phyloP scores from a whole-genome alignment of 2,113 vertebrate genomes.

The Archocentrus centrarchus region DNA sequence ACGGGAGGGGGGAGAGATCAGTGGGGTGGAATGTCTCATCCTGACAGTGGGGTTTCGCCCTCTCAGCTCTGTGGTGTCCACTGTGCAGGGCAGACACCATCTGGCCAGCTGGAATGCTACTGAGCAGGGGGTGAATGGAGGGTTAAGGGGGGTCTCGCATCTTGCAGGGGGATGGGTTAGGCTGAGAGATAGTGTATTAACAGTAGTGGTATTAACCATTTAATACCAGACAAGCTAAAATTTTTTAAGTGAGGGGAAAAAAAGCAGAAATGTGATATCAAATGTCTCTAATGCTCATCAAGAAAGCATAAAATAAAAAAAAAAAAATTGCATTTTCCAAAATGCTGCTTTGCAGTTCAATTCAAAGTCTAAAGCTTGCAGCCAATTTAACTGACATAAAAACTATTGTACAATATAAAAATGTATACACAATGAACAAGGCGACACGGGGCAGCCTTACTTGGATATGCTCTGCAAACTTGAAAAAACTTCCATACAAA shows the following conservation, averaged over 20 bases:
- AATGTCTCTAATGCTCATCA: background rate
- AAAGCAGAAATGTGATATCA: background rate
- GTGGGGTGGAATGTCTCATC: slow-evolving; percentile 51
- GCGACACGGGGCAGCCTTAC: too few relatives aligned
- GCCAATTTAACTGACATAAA: background rate
- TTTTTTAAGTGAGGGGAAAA: background rate
- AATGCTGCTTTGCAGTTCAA: background rate
- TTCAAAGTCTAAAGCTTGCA: background rate
- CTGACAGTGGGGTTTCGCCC: slow-evolving; percentile 57
- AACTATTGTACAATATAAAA: background rate
- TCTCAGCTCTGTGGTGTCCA: slow-evolving; percentile 54
- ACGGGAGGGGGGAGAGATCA: background rate
- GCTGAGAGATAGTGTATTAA: slow-evolving; percentile 47
- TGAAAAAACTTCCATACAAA: background rate
- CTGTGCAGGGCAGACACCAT: slow-evolving; percentile 70
- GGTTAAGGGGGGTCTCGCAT: slow-evolving; percentile 41
- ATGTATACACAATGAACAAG: background rate
- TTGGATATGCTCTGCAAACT: background rate
- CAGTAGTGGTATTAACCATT: slow-evolving; percentile 49
- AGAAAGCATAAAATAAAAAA: background rate
- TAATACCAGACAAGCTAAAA: slow-evolving; percentile 16
- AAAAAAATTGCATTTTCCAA: background rate
- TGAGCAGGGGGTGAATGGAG: slow-evolving; percentile 48
- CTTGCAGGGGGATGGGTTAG: slow-evolving; percentile 62
- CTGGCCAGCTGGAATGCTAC: slow-evolving; percentile 75